These are phyloP conservation scores for Halictus ligatus DNA, from an alignment of 2,888 invertebrate genomes.

Conservation along the genomic window DNA sequence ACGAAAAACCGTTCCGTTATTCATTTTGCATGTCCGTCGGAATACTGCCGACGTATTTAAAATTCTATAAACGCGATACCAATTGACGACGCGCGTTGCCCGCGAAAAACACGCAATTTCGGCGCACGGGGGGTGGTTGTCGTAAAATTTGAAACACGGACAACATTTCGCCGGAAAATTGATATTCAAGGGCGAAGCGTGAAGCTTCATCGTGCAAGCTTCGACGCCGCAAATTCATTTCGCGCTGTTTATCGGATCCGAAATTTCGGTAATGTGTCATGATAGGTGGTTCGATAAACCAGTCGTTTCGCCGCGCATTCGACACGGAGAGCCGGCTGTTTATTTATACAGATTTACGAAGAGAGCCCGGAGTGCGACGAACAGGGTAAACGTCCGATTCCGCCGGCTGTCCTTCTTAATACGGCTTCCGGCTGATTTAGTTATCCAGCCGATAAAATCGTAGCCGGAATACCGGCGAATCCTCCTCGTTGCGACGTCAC, in stretches of 20 bases:
- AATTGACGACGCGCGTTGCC: background rate
- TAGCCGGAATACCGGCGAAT: background rate
- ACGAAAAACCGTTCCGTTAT: background rate
- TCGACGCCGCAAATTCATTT: background rate
- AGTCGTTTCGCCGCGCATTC: background rate
- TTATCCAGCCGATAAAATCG: conserved; percentile 43
- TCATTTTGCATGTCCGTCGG: background rate
- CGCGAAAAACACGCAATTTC: background rate
- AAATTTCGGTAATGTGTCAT: background rate
- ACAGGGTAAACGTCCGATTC: conserved; percentile 30
- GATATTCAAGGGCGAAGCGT: background rate
- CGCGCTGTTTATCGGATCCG: background rate
- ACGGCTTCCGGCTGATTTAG: conserved; percentile 40
- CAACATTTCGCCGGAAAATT: background rate
- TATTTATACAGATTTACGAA: conserved; percentile 37
- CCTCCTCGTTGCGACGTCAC: conserved; percentile 31
- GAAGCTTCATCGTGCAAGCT: background rate
- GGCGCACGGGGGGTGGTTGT: background rate
- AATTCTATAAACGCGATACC: background rate
- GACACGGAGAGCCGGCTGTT: background rate
- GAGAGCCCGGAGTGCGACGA: background rate
- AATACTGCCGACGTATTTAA: background rate
- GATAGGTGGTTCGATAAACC: background rate
- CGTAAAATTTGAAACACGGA: background rate
- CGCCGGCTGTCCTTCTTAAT: conserved; percentile 29